phyloP scores from a whole-genome alignment of 2,888 invertebrate species.

The Congeria kusceri region DNA sequence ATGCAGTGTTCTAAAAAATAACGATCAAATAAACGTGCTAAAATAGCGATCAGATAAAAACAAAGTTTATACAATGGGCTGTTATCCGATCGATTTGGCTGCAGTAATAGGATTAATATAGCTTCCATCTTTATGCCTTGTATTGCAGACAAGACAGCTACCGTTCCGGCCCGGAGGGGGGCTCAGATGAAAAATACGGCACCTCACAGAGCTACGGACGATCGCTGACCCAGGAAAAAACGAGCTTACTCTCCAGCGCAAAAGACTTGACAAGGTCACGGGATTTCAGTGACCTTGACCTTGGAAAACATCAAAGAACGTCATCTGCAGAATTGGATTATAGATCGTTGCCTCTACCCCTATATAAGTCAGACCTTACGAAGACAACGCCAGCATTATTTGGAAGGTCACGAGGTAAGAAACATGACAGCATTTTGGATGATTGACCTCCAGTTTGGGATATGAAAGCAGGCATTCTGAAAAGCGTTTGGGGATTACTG shows the following conservation, averaged over 20 bases:
- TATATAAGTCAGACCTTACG: constrained; percentile 41
- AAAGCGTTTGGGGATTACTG: no score
- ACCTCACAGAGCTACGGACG: constrained; percentile 33
- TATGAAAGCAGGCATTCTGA: no score
- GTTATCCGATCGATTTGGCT: no score
- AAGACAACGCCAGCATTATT: constrained; percentile 53
- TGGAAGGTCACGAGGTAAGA: constrained; percentile 61
- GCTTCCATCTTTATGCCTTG: no score
- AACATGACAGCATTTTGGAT: no score
- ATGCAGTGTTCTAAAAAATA: no score
- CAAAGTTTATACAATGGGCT: no score
- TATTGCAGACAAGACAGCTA: constrained; percentile 58
- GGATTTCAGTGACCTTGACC: constrained; percentile 35
- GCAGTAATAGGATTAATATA: no score
- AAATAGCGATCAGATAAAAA: no score
- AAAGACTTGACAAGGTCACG: constrained; percentile 27
- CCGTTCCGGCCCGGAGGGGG: constrained; percentile 69
- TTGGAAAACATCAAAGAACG: constrained; percentile 31
- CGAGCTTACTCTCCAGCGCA: constrained; percentile 34
- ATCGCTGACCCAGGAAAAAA: constrained; percentile 46
- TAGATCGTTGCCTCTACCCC: constrained; percentile 36
- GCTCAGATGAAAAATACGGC: constrained; percentile 50
- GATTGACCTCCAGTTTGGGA: no score
- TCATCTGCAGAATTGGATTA: constrained; percentile 55
- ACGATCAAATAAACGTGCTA: no score